Evolutionary conservation across 2,113 vertebrate species (phyloP).

Genomic region (Nicator chloris): DNA sequence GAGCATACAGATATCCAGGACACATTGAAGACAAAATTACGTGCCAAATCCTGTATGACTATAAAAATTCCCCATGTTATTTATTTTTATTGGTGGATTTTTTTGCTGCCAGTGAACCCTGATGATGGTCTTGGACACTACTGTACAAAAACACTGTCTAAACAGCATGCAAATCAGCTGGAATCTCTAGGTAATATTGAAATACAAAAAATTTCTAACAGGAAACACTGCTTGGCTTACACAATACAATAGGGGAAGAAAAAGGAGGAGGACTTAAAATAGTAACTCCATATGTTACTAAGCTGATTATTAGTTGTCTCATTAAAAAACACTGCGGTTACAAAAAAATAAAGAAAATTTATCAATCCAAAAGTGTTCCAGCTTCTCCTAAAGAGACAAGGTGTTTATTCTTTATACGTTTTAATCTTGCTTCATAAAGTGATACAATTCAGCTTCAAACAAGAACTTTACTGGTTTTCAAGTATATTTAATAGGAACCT

Average conservation of each 20-base stretch:
- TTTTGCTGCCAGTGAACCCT: not conserved
- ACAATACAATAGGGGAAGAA: not conserved
- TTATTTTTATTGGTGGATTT: not conserved
- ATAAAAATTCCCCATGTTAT: not conserved
- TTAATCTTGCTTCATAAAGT: not conserved
- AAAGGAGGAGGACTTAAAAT: not conserved
- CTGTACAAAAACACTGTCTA: not conserved
- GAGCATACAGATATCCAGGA: not conserved
- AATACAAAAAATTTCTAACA: constrained; percentile 35
- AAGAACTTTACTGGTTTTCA: not conserved
- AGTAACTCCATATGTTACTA: not conserved
- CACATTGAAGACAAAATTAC: not conserved
- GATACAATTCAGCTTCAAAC: not conserved
- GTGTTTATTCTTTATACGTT: not conserved
- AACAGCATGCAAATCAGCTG: not conserved
- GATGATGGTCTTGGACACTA: not conserved
- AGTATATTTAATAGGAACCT: not conserved
- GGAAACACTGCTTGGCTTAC: constrained; percentile 16
- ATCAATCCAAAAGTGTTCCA: not conserved
- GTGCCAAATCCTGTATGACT: not conserved
- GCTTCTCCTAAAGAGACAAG: not conserved
- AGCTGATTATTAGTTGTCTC: not conserved
- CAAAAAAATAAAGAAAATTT: not conserved
- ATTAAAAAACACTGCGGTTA: not conserved
- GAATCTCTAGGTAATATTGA: constrained; percentile 12